Conservation (phyloP, 2,797 vertebrate species). For the Enteromius treurensis region DNA sequence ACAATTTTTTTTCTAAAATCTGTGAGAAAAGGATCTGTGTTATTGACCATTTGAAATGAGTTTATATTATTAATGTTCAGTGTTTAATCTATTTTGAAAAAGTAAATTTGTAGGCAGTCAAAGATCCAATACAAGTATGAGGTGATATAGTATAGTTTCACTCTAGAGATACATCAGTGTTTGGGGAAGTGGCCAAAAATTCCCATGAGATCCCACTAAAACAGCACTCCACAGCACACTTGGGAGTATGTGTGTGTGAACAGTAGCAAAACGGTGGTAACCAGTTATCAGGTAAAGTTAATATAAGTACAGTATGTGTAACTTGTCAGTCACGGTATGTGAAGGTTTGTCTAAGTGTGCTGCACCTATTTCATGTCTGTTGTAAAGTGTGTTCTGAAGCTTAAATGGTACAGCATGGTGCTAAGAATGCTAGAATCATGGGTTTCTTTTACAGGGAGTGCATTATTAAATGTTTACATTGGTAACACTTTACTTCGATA, state of each 20-base stretch:
- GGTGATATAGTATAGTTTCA: slow-evolving; percentile 34
- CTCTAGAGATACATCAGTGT: slow-evolving; percentile 48
- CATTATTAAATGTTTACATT: too few species aligned
- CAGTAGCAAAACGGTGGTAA: neutral
- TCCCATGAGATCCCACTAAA: slow-evolving; percentile 41
- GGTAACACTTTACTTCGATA: too few species aligned
- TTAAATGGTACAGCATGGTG: neutral
- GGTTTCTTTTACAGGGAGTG: too few species aligned
- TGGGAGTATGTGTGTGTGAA: slow-evolving; percentile 37
- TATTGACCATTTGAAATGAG: too few species aligned
- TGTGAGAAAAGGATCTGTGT: too few species aligned
- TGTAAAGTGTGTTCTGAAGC: neutral
- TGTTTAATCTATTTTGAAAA: slow-evolving; percentile 26
- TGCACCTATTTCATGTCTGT: neutral
- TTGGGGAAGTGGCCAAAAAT: slow-evolving; percentile 28
- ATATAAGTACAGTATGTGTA: neutral
- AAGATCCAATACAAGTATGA: slow-evolving; percentile 30
- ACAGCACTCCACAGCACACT: slow-evolving; percentile 38
- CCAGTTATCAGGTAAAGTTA: slow-evolving; percentile 4
- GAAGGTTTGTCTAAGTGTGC: neutral
- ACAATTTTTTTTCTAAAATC: slow-evolving; percentile 6
- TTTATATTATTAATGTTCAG: slow-evolving; percentile 21
- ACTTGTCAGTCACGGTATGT: neutral
- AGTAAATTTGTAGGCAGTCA: slow-evolving; percentile 26
- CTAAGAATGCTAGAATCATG: too few species aligned